Conservation (phyloP, 2,888 invertebrate genomes). For the Xestia xanthographa region DNA sequence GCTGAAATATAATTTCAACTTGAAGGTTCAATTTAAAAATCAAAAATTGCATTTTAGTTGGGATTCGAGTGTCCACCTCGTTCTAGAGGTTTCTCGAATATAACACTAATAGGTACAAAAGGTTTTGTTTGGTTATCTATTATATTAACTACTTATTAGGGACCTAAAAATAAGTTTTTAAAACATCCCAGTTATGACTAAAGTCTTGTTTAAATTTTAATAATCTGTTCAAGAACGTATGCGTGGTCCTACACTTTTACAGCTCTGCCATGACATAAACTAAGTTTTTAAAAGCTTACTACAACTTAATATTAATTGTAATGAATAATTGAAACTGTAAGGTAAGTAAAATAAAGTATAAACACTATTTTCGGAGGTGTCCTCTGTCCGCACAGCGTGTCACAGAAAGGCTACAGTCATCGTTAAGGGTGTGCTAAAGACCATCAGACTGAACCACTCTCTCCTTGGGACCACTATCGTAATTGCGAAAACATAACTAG, state of each 20-base stretch:
- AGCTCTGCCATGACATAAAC: not conserved
- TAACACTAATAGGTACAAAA: not conserved
- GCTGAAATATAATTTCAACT: slow-evolving; percentile 53
- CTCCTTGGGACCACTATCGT: not conserved
- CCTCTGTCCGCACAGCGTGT: not conserved
- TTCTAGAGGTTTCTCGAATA: slow-evolving; percentile 46
- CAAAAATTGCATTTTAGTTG: slow-evolving; percentile 19
- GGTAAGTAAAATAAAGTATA: not conserved
- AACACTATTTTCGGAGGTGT: not conserved
- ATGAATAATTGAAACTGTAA: not conserved
- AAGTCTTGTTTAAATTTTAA: not conserved
- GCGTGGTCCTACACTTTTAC: not conserved
- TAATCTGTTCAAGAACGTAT: not conserved
- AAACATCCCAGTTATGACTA: slow-evolving; percentile 33
- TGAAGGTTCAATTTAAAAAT: slow-evolving; percentile 4
- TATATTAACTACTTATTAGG: not conserved
- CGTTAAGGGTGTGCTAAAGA: not conserved
- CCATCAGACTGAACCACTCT: not conserved
- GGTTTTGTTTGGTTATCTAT: slow-evolving; percentile 17
- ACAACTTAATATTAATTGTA: not conserved
- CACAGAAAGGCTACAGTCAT: no score
- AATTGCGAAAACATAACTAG: not conserved
- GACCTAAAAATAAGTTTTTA: slow-evolving; percentile 36
- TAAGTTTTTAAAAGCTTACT: not conserved
- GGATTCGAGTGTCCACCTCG: slow-evolving; percentile 32